Evolutionary conservation across 1,140 invertebrate genomes (phyloP), one percentile per base, ranked within the genome.

Genomic region (Eriocheir sinensis): DNA sequence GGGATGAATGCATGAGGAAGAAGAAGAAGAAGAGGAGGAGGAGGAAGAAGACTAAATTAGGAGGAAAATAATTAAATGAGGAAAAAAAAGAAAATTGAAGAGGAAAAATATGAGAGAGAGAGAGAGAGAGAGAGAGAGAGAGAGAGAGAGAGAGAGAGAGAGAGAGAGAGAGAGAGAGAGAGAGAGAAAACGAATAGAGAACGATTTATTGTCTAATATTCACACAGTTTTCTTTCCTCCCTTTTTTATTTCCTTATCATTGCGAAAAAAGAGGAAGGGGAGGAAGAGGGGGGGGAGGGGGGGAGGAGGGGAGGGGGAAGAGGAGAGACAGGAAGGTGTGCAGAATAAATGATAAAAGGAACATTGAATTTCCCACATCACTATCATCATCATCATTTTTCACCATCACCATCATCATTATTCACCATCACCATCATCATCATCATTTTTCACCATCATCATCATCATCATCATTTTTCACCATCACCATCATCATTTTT

Each of bases 191-290:
- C 72, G 60, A n/a, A n/a, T n/a, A 91, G 17, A 91, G 60, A 83
- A 72, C 17, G 60, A 72, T 72, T 89, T 89, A 89, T 89, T 89
- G 41, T 89, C 41, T 41, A n/a, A 44, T 48, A 41, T 89, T 38
- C 44, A 41, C 40, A 89, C 36, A 34, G 30, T n/a, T 44, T n/a
- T n/a, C n/a, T n/a, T n/a, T n/a, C n/a, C n/a, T n/a, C n/a, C n/a
- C n/a, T n/a, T n/a, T n/a, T n/a, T n/a, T n/a, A n/a, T n/a, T 89
- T 48, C 36, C 40, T 89, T 89, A 32, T n/a, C 40, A n/a, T 41
- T n/a, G 36, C 36, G 83, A 34, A 86, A 41, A 89, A 89, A 48
- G 41, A 89, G n/a, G 30, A 89, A 89, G 44, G 48, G 44, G 48
- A 44, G 40, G 21, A 89, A 89, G 8, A n/a, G n/a, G n/a, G n/a